phyloP scores from a whole-genome alignment of 2,888 invertebrate genomes.

The Diadegma fenestrale region DNA sequence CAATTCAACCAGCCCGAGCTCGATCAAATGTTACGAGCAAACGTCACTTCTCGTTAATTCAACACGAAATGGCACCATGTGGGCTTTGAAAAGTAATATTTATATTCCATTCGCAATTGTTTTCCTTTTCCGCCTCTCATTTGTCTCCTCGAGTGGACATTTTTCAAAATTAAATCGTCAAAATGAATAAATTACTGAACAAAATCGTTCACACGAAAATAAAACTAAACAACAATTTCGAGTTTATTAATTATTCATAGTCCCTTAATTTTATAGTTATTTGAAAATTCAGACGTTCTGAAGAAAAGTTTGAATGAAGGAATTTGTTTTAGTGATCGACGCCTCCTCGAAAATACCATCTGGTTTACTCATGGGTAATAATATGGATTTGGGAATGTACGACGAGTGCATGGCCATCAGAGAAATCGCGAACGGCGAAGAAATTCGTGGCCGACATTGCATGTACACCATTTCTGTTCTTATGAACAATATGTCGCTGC shows the following conservation, averaged over 20 bases:
- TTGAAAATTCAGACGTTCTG: not conserved
- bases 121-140: not conserved
- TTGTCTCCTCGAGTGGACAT: not conserved
- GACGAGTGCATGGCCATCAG: conserved; percentile 82
- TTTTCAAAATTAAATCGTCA: not conserved
- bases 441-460: conserved; percentile 84
- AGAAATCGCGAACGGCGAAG: conserved; percentile 71
- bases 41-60: conserved; percentile 29
- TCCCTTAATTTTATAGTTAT: not conserved
- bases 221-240: not conserved
- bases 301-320: not conserved
- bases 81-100: conserved; percentile 63
- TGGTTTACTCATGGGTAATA: conserved; percentile 84
- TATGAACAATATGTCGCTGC: conserved; percentile 71
- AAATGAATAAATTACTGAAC: not conserved
- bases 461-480: conserved; percentile 75
- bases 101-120: not conserved
- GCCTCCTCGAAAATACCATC: conserved; percentile 85
- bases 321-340: conserved; percentile 85
- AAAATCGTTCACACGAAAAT: not conserved
- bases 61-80: conserved; percentile 19
- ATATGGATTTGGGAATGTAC: conserved; percentile 84
- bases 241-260: not conserved
- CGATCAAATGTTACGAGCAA: conserved; percentile 46
- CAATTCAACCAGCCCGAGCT: not conserved